Evolutionary conservation across 30 jellyfish, hydroid and myxozoan species (phyloP).

Genomic region (Sanderia malayensis): DNA sequence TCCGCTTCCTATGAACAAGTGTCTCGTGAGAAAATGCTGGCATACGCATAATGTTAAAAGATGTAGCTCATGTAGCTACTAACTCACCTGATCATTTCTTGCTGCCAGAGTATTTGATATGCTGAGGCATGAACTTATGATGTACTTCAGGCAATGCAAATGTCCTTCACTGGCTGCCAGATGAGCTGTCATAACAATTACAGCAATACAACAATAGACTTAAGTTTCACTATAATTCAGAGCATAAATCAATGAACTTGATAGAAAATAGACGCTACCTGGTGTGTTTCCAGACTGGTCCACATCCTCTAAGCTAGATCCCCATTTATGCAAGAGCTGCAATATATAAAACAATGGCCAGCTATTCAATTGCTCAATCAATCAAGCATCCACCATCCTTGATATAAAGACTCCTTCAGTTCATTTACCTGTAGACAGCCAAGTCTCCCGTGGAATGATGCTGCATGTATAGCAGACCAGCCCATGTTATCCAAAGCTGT

Average conservation of each 20-base stretch:
- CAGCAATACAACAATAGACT: not conserved
- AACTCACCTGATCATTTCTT: conserved; percentile 85
- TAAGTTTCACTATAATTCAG: not conserved
- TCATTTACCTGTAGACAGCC: conserved; percentile 84
- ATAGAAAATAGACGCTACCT: too few species aligned
- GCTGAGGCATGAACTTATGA: conserved; percentile 58
- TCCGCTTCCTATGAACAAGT: too few species aligned
- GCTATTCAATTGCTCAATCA: not conserved
- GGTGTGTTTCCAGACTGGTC: conserved; percentile 89
- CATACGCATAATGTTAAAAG: too few species aligned
- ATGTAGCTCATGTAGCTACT: too few species aligned
- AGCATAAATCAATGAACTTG: too few species aligned
- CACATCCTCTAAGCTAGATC: conserved; percentile 46
- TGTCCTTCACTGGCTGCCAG: conserved; percentile 94
- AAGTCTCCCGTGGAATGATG: conserved; percentile 83
- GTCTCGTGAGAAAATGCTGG: too few species aligned
- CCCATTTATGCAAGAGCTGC: conserved; percentile 80
- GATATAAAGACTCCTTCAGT: too few species aligned
- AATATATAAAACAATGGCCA: too few species aligned
- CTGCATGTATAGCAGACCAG: conserved; percentile 83
- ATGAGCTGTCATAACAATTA: conserved; percentile 69
- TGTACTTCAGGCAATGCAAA: conserved; percentile 72
- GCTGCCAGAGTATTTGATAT: conserved; percentile 63
- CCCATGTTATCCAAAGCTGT: conserved; percentile 74
- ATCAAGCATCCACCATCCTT: not conserved